Base-by-base conservation (phyloP, 1,140 invertebrate genomes). In the Pemphigus obesinymphae region DNA sequence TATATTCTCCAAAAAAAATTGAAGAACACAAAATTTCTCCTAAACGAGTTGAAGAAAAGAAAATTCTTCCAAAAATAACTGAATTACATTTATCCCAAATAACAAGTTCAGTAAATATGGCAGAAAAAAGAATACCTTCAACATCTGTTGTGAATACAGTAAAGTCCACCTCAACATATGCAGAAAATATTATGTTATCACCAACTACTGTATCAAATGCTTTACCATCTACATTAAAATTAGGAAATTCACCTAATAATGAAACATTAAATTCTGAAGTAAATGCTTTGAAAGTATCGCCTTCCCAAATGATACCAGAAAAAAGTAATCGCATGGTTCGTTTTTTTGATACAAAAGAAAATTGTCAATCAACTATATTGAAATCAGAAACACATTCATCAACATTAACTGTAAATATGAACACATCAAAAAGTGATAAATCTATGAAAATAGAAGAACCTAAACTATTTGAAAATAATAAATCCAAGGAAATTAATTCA, bases 1-100 rank as follows among this genome's bases (percentile, higher is more conserved):
- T 40, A 15, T 80, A 61, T 82, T 48, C 66, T 43, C 26, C 80
- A 15, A 83, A 84, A 76, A 75, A 20, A 61, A 83, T 81, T 43
- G 73, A 82, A 48, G 63, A 58, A 43, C 61, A 75, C 1, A 55
- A 48, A 66, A 15, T 48, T 78, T 34, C 26, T 55, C 34, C 66
- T n/a, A 83, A 45, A 80, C 37, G 20, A 29, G 15, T 31, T 37
- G 63, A 83, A 70, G 40, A 76, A 72, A 82, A 82, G 10, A 83
- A 82, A 81, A 70, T 70, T 29, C 75, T 81, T 68, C 82, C 63
- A 76, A 81, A 68, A 48, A 17, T 20, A 34, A 68, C 43, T 40
- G 37, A 63, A n/a, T 7, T 23, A 43, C 29, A 82, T 31, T 43
- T 5, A 80, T 26, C 34, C 31, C 29, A 43, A 43, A 15, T 43